Evolutionary conservation across 2,797 vertebrate species (phyloP), one percentile per base, ranked within the genome.

Genomic region (Syncerus caffer): DNA sequence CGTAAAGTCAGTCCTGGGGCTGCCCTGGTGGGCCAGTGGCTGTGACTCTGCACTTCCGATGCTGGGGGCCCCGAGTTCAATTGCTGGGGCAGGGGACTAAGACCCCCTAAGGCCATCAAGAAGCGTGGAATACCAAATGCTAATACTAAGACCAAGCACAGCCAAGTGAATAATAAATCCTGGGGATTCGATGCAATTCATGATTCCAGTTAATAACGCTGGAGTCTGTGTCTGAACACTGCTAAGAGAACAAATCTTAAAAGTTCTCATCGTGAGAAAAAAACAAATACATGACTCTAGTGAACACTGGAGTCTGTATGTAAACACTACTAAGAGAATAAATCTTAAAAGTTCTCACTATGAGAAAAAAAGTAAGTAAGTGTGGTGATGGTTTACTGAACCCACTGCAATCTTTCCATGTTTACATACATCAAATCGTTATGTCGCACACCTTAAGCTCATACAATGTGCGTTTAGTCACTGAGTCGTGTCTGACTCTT

Each of bases 141-240:
- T 38, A 71, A 71, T 38, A 12, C 42, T 17, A 31, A 78, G 74
- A 78, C 2, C 27, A 16, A 47, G 8, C 7, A 17, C 45, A 47
- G 45, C 74, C 74, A 47, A 47, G 15, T 78, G 47, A 29, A 31
- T 11, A 0, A 3, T 17, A 1, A 13, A 29, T 17, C 27, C 19
- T 8, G 4, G 19, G 47, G 27, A 64, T 6, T 4, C 2, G 0
- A 79, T 0, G 4, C 4, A 13, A 34, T 0, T 13, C 42, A 16
- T 0, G 8, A 13, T 4, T 5, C 2, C 0, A 42, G 6, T 6
- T 51, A n/a, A 31, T 21, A 10, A 10, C 4, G 1, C 7, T 13
- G 1, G 1, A 6, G 1, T 29, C 12, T 38, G 4, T 16, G 9
- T 27, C 1, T 17, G 14, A 42, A 31, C 0, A 7, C 9, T 9